These are phyloP conservation scores for Cladopsammia gracilis DNA, from an alignment of 64 coral and sea anemone genomes.

Conservation along the genomic window DNA sequence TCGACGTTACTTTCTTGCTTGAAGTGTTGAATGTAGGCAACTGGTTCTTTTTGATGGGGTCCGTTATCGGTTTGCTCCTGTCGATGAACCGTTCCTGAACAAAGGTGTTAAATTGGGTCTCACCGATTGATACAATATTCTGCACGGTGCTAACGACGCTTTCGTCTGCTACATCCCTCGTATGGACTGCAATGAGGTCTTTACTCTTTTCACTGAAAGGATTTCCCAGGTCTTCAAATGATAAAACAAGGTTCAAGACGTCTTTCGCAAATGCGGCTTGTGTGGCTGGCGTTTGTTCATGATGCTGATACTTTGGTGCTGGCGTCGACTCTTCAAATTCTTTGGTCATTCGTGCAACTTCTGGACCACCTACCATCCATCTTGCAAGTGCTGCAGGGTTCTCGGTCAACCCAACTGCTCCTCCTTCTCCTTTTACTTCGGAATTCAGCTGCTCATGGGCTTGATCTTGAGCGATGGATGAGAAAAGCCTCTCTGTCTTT, in stretches of 20 bases:
- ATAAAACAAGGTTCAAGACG: not conserved
- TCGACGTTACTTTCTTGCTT: conserved; percentile 9
- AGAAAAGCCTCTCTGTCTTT: not conserved
- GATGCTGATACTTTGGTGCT: conserved; percentile 5
- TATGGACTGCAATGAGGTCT: conserved; percentile 39
- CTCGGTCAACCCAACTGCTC: not conserved
- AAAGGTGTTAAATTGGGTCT: conserved; percentile 15
- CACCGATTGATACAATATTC: not conserved
- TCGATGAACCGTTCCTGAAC: conserved; percentile 22
- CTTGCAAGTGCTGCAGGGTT: not conserved
- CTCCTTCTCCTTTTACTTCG: not conserved
- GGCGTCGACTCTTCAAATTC: not conserved
- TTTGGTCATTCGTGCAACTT: not conserved
- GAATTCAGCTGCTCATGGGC: not conserved
- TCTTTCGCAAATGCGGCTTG: conserved; percentile 37
- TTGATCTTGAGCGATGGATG: not conserved
- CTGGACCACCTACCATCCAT: not conserved
- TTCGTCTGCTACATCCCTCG: conserved; percentile 34
- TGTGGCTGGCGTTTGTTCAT: conserved; percentile 9
- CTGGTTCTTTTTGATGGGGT: not conserved
- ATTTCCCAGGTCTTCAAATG: conserved; percentile 52
- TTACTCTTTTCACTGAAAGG: conserved; percentile 31
- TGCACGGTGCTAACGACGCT: not conserved
- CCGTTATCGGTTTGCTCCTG: not conserved
- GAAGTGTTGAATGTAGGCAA: not conserved